These are phyloP conservation scores for Phenganax stokvisi DNA, from an alignment of 92 coral and sea anemone species.

Conservation along the genomic window DNA sequence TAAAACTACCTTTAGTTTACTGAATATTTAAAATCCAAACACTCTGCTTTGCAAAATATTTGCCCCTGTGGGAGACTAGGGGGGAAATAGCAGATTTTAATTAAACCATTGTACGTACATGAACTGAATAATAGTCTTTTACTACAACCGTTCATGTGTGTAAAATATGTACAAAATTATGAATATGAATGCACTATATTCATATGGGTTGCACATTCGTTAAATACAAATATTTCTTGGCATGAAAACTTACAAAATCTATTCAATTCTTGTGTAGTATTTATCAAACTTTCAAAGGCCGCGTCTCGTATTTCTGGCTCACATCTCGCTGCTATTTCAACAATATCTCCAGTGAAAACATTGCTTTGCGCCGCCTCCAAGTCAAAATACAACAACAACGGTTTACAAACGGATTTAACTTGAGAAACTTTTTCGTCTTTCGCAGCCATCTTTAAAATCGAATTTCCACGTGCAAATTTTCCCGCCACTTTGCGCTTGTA, in stretches of 20 bases:
- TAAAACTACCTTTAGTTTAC: no score
- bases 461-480: conserved; percentile 80
- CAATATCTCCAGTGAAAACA: conserved; percentile 69
- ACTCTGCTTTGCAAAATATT: no score
- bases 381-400: conserved; percentile 78
- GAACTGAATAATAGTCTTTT: no score
- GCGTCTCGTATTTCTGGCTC: conserved; percentile 71
- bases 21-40: no score
- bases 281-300: conserved; percentile 62
- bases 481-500: conserved; percentile 31
- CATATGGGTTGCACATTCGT: background rate
- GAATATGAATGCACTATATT: background rate
- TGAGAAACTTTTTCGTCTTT: conserved; percentile 34
- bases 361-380: conserved; percentile 85
- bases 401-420: conserved; percentile 22
- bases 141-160: no score
- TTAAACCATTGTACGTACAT: no score
- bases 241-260: conserved; percentile 65
- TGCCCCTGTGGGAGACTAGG: no score
- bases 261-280: conserved; percentile 64
- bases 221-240: background rate
- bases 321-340: conserved; percentile 89
- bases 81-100: no score
- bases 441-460: conserved; percentile 36
- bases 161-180: no score